Evolutionary conservation across 2,797 vertebrate genomes (phyloP).

Genomic region (Sparus aurata): DNA sequence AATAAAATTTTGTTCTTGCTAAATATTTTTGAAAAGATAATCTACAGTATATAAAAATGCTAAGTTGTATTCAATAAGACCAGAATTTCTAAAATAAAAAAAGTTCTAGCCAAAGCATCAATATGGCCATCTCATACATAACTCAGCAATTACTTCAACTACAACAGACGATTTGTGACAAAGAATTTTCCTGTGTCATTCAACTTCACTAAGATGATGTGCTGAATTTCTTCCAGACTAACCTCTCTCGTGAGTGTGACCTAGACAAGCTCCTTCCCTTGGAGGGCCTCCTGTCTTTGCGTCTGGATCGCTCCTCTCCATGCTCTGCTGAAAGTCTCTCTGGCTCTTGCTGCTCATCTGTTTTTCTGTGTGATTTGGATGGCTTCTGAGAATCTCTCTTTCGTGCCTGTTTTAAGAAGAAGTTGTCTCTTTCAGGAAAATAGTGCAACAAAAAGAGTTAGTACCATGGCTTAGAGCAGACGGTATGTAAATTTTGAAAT

Average conservation of each 20-base stretch:
- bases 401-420: conserved; percentile 99
- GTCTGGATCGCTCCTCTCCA: conserved; percentile 93
- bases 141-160: neutral
- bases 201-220: neutral
- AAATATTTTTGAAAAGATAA: neutral
- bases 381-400: conserved; percentile 95
- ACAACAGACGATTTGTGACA: neutral
- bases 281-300: conserved; percentile 92
- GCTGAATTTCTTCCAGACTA: conserved; percentile 12
- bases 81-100: neutral
- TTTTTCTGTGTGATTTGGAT: conserved; percentile 92
- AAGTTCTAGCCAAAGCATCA: neutral
- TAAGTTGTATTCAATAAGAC: neutral
- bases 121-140: neutral
- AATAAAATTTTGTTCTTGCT: neutral
- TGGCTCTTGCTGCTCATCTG: conserved; percentile 90
- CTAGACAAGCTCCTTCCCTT: conserved; percentile 92
- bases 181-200: neutral
- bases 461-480: conserved; percentile 90
- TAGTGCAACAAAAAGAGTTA: conserved; percentile 99
- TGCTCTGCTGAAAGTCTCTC: conserved; percentile 94
- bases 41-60: neutral
- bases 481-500: conserved; percentile 74
- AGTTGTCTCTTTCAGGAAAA: conserved; percentile 99
- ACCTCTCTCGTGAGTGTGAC: conserved; percentile 96